Evolutionary conservation across 1,140 invertebrate species (phyloP), one percentile per base, ranked within the genome.

Genomic region (Drosophila burlai): DNA sequence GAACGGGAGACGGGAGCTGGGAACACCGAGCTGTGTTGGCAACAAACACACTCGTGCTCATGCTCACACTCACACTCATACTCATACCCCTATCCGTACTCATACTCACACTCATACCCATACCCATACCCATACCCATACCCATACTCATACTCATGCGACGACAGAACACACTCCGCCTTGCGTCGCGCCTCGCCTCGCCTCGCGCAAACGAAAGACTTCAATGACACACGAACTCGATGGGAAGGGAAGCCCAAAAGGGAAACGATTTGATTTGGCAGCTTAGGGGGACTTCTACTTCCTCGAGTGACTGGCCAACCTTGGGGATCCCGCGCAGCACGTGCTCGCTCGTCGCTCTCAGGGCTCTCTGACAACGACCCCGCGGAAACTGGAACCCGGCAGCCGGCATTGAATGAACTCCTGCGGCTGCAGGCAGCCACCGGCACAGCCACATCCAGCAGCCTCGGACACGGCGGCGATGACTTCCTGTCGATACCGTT

Each of bases 401-500:
- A 55, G 59, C 69, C 80, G 80, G 69, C 79, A 81, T 81, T 83
- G 74, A 78, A 78, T 81, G 80, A 82, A 82, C 80, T 81, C 49
- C 80, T 78, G 80, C 18, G 61, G 46, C 69, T 63, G 34, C 59
- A 15, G 18, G 52, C 52, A 49, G 13, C 7, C 46, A 26, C 47
- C 10, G 43, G 5, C 43, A 11, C 42, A 45, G 42, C 40, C 40
- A 10, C 43, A 21, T 45, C 43, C 43, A 47, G 18, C 52, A 55
- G 15, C 54, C 54, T 40, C 54, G 52, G 52, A 36, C 18, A 58
- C 55, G 34, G 31, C n/a, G 29, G 10, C 49, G 49, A 54, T 49
- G 59, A 85, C 83, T 85, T 85, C 83, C 83, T 86, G 83, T 79
- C 83, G 83, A 82, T 85, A 86, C 83, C 83, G 83, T 85, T 85